phyloP scores from a whole-genome alignment of 2,888 invertebrate species.

The Drosophila meridiana region DNA sequence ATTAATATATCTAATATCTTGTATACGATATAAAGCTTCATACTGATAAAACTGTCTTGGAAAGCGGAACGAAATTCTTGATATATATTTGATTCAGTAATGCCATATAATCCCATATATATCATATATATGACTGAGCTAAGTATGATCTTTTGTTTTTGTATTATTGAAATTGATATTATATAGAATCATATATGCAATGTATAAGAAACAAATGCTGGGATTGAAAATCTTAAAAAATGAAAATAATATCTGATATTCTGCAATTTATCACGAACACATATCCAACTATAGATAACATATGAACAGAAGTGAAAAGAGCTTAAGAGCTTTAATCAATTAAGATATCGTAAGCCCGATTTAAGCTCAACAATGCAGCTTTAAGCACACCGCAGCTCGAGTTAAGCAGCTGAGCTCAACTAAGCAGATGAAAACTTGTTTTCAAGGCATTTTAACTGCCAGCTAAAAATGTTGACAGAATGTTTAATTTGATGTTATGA shows the following conservation, averaged over 20 bases:
- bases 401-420: not conserved
- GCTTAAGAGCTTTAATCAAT: not conserved
- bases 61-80: not conserved
- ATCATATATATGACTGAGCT: too few species aligned
- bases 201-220: too few species aligned
- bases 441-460: slow-evolving; percentile 1
- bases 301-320: not conserved
- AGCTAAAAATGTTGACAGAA: slow-evolving; percentile 6
- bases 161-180: too few species aligned
- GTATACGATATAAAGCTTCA: not conserved
- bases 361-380: not conserved
- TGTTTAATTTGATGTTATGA: slow-evolving; percentile 10
- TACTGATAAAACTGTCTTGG: too few species aligned
- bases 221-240: too few species aligned
- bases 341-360: not conserved
- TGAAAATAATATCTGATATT: too few species aligned
- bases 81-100: not conserved
- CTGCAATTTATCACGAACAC: not conserved
- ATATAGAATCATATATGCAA: too few species aligned
- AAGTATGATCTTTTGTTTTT: too few species aligned
- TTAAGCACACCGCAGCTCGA: not conserved
- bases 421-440: not conserved
- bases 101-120: not conserved
- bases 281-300: not conserved
- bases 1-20: not conserved